A percentile compares a stretch with the other conserved stretches of the same genome.
Conservation (phyloP, 2,797 vertebrate genomes). For the Girardinus metallicus region DNA sequence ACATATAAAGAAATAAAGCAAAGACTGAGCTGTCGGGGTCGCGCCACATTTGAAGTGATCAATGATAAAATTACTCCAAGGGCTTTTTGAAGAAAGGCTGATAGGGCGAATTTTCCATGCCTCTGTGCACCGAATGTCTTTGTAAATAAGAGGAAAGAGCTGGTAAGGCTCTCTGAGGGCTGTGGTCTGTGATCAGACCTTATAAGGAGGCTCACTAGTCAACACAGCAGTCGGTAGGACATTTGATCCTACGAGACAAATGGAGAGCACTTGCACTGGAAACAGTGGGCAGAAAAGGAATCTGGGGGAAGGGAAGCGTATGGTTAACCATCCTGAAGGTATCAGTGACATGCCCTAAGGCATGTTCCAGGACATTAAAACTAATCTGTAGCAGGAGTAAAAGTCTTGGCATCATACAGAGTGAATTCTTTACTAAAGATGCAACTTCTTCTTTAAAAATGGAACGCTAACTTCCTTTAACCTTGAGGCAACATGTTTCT, state of each 20-base stretch:
- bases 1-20: not conserved
- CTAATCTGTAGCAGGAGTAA: constrained; percentile 18
- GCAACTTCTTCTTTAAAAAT: constrained; percentile 12
- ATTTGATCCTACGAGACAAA: constrained; percentile 81
- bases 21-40: constrained; percentile 4
- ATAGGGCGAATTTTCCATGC: constrained; percentile 64
- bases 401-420: constrained; percentile 5
- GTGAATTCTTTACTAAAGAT: constrained; percentile 2
- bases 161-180: constrained; percentile 70
- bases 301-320: constrained; percentile 46
- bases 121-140: constrained; percentile 59
- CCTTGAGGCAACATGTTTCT: constrained; percentile 41
- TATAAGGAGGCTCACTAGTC: constrained; percentile 80
- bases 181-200: constrained; percentile 72
- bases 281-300: constrained; percentile 57
- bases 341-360: constrained; percentile 44
- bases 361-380: constrained; percentile 31
- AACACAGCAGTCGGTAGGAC: constrained; percentile 68
- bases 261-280: constrained; percentile 74
- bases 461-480: constrained; percentile 27
- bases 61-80: constrained; percentile 44
- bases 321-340: constrained; percentile 55
- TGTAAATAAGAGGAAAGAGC: constrained; percentile 76
- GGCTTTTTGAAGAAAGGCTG: constrained; percentile 45
- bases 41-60: constrained; percentile 17